Evolutionary conservation across 2,888 invertebrate species (phyloP), one percentile per base, ranked within the genome.

Genomic region (Serrognathus titanus): DNA sequence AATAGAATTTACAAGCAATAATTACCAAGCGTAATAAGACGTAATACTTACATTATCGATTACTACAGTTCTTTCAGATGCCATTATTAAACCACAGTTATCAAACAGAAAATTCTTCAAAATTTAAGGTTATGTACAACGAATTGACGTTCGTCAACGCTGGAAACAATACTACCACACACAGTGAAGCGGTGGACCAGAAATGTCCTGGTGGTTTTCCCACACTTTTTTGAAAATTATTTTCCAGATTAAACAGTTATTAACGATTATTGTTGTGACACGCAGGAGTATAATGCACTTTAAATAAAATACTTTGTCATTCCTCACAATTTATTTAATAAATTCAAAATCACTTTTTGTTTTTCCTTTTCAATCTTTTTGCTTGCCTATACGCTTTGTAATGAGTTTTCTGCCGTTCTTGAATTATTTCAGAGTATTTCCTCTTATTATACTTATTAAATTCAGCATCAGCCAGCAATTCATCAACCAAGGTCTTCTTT

Each of bases 401-500:
- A 60, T 86, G 83, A 4, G 83, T 81, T 69, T 85, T 87, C 54
- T 84, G 82, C 68, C 85, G 87, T 46, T 88, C 87, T 57, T 86
- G 85, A 37, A 90, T 83, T 37, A 90, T 88, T 72, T 91, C 88
- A 58, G 86, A 86, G 71, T 88, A 92, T 75, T 90, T 90, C 66
- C 85, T 85, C 72, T 92, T 92, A 66, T 89, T 91, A 66, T 87
- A 90, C 70, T 86, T 87, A 62, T 87, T 84, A 73, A 94, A 91
- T 63, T 92, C 87, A 0, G 92, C 90, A 80, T 97, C 94, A 0
- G 90, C 90, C 72, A 97, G 77, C 2, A 98, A 81, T 72, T 99
- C 97, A 64, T 98, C 97, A 0, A 97, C 96, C 69, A 98, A 83
- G 0, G 95, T 94, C 55, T 85, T 82, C 76, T 95, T 97, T 24